These are phyloP conservation scores for Scolopax bukidnonensis DNA, from an alignment of 2,797 vertebrate genomes.

Conservation along the genomic window DNA sequence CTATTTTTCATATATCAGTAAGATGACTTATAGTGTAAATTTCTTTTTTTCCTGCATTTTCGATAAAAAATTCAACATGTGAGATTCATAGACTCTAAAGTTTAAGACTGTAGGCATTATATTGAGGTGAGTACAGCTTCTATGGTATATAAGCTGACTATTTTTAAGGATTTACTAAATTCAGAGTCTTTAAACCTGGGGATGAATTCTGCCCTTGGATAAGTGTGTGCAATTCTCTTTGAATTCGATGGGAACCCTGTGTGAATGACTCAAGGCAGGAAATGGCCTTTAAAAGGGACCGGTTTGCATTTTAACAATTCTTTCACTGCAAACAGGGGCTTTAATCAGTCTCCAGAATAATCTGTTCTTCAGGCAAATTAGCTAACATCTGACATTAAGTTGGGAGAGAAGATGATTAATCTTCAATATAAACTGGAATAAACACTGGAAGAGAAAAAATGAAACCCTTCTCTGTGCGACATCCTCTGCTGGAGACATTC, in stretches of 20 bases:
- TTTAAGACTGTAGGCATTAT: not conserved
- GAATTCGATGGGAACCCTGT: not conserved
- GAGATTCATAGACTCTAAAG: not conserved
- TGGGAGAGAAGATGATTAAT: not conserved
- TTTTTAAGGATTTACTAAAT: not conserved
- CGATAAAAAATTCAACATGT: not conserved
- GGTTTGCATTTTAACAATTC: constrained; percentile 8
- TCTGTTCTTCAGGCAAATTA: constrained; percentile 8
- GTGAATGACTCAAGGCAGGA: not conserved
- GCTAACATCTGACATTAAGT: not conserved
- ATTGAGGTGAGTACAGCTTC: not conserved
- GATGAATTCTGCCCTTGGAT: not conserved
- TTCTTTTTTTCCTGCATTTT: not conserved
- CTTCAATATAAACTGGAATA: not conserved
- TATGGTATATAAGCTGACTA: not conserved
- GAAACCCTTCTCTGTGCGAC: not conserved
- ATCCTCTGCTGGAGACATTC: not conserved
- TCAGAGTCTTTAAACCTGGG: not conserved
- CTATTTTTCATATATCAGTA: not conserved
- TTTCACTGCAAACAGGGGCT: constrained; percentile 1
- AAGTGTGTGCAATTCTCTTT: not conserved
- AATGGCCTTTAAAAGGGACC: constrained; percentile 10
- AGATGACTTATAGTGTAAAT: not conserved
- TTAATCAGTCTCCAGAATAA: constrained; percentile 20
- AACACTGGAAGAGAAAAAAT: not conserved